These are phyloP conservation scores for Oreortyx pictus DNA, from an alignment of 2,797 vertebrate species.

Conservation along the genomic window DNA sequence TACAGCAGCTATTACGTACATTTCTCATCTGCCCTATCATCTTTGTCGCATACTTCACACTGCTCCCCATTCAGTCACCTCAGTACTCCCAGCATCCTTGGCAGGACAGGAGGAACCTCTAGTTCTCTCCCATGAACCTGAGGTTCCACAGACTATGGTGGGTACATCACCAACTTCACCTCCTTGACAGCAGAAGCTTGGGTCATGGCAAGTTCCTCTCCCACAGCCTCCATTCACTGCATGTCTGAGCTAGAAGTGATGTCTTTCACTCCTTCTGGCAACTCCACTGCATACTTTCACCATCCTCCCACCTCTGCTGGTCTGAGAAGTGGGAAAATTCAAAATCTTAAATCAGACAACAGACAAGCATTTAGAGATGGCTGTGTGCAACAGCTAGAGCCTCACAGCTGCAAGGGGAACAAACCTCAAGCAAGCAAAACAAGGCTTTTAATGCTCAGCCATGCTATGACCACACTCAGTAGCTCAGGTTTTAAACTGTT, in stretches of 20 bases:
- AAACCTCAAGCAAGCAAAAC: conserved; percentile 46
- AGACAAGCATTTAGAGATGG: not conserved
- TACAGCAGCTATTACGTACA: not conserved
- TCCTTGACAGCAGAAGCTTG: not conserved
- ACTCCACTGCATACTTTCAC: not conserved
- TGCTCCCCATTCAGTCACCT: not conserved
- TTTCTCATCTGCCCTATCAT: not conserved
- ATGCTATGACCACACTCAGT: not conserved
- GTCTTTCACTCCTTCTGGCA: not conserved
- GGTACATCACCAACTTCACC: not conserved
- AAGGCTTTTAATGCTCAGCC: conserved; percentile 38
- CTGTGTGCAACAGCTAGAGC: conserved; percentile 21
- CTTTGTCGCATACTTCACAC: not conserved
- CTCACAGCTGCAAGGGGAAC: not conserved
- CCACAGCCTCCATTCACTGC: rapidly evolving
- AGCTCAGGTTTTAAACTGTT: conserved; percentile 51
- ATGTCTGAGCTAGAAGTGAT: not conserved
- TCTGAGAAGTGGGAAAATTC: not conserved
- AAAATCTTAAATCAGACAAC: not conserved
- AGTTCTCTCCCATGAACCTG: not conserved
- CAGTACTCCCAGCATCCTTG: not conserved
- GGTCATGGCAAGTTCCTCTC: not conserved
- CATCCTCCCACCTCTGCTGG: not conserved
- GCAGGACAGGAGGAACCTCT: not conserved
- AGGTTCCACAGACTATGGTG: not conserved